Conservation (phyloP, 2,797 vertebrate genomes). For the Alfaro cultratus region DNA sequence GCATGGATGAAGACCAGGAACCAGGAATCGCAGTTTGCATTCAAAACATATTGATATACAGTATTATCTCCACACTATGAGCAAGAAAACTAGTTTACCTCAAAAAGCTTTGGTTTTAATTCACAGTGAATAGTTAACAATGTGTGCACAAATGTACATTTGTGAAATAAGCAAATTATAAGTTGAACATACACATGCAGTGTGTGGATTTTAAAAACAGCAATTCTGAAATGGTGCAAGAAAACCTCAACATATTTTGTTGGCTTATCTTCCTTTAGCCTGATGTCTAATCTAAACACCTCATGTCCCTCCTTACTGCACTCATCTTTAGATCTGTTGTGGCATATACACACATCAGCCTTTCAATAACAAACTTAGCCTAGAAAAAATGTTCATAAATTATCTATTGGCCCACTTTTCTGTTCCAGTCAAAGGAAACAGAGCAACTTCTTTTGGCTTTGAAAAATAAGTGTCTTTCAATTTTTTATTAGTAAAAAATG, state of each 20-base stretch:
- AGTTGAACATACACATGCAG: background rate
- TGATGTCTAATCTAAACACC: background rate
- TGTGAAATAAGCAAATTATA: background rate
- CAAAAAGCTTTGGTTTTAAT: background rate
- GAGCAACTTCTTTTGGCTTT: background rate
- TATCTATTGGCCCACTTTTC: constrained; percentile 11
- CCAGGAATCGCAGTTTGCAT: background rate
- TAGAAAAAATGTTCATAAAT: constrained; percentile 9
- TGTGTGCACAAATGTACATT: background rate
- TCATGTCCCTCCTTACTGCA: background rate
- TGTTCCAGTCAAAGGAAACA: background rate
- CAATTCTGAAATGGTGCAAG: background rate
- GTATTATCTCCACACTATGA: background rate
- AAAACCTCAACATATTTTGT: background rate
- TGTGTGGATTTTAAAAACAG: background rate
- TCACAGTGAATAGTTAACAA: too few species aligned
- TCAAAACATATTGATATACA: background rate
- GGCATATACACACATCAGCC: background rate
- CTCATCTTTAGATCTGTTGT: background rate
- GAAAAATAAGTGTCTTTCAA: constrained; percentile 1
- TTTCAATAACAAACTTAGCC: constrained; percentile 2
- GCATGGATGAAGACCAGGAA: background rate
- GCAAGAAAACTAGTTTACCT: background rate
- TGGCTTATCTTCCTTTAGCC: background rate
- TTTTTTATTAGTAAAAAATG: constrained; percentile 7